phyloP scores from a whole-genome alignment of 1,140 invertebrate genomes.

The Brachionus manjavacas region DNA sequence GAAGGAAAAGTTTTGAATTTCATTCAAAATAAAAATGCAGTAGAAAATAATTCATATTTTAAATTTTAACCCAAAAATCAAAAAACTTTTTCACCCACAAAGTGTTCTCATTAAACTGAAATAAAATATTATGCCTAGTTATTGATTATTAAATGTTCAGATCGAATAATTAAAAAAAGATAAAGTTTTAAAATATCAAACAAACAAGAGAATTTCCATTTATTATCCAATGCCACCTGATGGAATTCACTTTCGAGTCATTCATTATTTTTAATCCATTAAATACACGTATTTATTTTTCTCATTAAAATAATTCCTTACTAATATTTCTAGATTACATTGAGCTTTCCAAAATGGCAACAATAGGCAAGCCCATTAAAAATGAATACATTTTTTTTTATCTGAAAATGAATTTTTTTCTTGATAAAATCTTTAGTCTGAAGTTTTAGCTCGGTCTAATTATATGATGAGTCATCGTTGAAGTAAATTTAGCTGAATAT shows the following conservation, averaged over 20 bases:
- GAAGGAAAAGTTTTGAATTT: too few relatives aligned
- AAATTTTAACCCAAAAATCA: too few relatives aligned
- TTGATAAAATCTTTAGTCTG: neutral
- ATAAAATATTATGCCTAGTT: neutral
- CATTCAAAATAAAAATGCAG: too few relatives aligned
- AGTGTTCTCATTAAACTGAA: too few relatives aligned
- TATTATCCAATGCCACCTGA: neutral
- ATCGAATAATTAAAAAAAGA: neutral
- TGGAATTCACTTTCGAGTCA: neutral
- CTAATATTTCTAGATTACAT: neutral
- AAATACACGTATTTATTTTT: neutral
- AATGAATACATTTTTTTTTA: neutral
- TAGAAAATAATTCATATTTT: too few relatives aligned
- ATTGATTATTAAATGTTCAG: neutral
- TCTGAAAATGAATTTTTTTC: neutral
- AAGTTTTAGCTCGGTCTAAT: neutral
- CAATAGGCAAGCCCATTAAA: neutral
- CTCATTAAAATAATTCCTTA: neutral
- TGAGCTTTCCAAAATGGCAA: neutral
- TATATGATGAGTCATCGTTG: neutral
- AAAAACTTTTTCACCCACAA: too few relatives aligned
- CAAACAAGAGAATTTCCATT: neutral
- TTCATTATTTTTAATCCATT: slow-evolving; percentile 1
- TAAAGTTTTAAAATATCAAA: neutral
- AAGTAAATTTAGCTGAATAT: neutral